Conservation (phyloP, 2,113 vertebrate species). For the Pseudorectes ferrugineus region DNA sequence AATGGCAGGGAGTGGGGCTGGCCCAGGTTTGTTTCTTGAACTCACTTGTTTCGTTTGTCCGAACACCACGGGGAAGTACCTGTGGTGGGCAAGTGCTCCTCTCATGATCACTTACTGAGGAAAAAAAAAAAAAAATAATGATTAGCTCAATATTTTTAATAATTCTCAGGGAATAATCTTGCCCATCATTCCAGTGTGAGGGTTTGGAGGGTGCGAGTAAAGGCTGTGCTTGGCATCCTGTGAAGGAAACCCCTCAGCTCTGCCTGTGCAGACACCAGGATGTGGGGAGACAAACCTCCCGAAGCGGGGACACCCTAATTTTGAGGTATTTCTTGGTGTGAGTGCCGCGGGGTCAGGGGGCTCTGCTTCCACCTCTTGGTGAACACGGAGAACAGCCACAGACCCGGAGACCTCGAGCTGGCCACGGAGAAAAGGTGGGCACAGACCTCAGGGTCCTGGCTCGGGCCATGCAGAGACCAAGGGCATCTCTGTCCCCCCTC, state of each 20-base stretch:
- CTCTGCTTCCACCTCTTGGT: neutral
- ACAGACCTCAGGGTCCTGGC: neutral
- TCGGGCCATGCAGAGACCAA: neutral
- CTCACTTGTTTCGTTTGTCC: neutral
- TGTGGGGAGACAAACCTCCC: neutral
- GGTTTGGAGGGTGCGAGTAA: neutral
- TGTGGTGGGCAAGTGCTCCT: neutral
- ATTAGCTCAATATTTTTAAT: neutral
- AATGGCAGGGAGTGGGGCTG: neutral
- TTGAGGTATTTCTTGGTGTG: neutral
- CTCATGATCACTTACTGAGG: neutral
- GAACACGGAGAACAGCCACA: neutral
- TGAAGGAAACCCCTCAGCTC: neutral
- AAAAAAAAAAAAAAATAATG: neutral
- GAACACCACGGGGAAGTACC: neutral
- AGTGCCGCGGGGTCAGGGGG: neutral
- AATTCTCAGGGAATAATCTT: neutral
- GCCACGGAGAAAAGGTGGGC: accelerated
- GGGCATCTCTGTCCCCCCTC: neutral
- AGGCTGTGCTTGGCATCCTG: neutral
- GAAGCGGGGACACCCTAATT: neutral
- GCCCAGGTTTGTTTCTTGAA: neutral
- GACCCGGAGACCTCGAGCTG: neutral
- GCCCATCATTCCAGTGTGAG: neutral
- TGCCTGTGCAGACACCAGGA: neutral